phyloP scores from a whole-genome alignment of 2,888 invertebrate genomes.

The Thyatira batis region DNA sequence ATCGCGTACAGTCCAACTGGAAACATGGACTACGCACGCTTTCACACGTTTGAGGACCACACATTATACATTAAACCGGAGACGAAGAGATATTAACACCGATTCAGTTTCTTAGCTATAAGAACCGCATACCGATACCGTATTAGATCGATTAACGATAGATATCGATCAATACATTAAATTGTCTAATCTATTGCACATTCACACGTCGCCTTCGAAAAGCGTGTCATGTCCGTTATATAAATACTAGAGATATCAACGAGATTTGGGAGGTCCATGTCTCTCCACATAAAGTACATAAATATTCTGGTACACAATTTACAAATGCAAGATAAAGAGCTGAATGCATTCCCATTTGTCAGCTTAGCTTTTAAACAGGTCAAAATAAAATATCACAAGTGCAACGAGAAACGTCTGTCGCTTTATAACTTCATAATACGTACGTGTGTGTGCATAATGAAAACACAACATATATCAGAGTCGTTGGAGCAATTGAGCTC shows the following conservation, averaged over 20 bases:
- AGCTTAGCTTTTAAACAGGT: conserved; percentile 43
- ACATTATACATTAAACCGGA: conserved; percentile 52
- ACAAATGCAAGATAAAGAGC: conserved; percentile 33
- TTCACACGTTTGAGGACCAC: conserved; percentile 62
- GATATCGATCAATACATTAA: conserved; percentile 60
- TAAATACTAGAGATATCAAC: conserved; percentile 1
- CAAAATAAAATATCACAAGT: conserved; percentile 40
- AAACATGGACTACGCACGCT: conserved; percentile 35
- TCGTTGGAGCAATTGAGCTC: conserved; percentile 58
- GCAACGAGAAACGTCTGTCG: conserved; percentile 50
- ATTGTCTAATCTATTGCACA: conserved; percentile 54
- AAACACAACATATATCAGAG: conserved; percentile 53
- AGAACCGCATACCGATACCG: conserved; percentile 52
- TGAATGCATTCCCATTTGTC: conserved; percentile 45
- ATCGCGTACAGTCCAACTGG: not conserved
- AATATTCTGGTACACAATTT: conserved; percentile 19
- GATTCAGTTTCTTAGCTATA: conserved; percentile 51
- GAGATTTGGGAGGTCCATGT: conserved; percentile 25
- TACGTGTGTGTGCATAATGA: conserved; percentile 66
- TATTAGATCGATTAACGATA: conserved; percentile 57
- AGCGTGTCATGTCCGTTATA: conserved; percentile 18
- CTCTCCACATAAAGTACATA: conserved; percentile 18
- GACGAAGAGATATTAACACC: conserved; percentile 50
- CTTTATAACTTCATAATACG: conserved; percentile 64
- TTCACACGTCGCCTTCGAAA: conserved; percentile 47